A percentile compares a stretch with the other conserved stretches of the same genome.
Conservation (phyloP, 2,113 vertebrate genomes). For the Mystacornis crossleyi region DNA sequence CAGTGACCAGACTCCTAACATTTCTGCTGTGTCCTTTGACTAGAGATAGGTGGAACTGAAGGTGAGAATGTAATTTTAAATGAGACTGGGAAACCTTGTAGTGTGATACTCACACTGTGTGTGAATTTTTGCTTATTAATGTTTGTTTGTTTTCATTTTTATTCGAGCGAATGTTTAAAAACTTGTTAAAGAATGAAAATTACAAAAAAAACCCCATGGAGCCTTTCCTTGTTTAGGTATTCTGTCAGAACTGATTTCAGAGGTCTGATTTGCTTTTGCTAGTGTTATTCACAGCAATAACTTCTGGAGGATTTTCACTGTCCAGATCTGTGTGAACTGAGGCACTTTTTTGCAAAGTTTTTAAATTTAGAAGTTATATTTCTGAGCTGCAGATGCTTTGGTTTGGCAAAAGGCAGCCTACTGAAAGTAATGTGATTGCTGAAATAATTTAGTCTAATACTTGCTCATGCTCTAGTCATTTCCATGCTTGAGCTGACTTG, state of each 20-base stretch:
- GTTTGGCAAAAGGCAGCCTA: neutral
- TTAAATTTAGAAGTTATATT: neutral
- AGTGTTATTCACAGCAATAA: neutral
- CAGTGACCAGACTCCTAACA: neutral
- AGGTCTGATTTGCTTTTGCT: neutral
- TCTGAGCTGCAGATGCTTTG: neutral
- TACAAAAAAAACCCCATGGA: neutral
- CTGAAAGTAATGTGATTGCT: neutral
- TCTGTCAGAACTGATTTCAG: neutral
- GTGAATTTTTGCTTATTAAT: neutral
- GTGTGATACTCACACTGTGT: neutral
- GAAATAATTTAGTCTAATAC: neutral
- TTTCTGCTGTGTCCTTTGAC: neutral
- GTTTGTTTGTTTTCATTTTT: neutral
- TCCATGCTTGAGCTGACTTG: conserved; percentile 21
- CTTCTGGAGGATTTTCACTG: neutral
- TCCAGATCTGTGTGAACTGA: neutral
- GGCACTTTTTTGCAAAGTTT: neutral
- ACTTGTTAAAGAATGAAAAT: neutral
- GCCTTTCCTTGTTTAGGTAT: neutral
- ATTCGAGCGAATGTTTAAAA: neutral
- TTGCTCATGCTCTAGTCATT: neutral
- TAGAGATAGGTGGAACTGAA: neutral
- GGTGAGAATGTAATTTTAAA: neutral
- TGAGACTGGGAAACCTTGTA: neutral